These are phyloP conservation scores for Zaprionus capensis DNA, from an alignment of 1,140 invertebrate genomes.

Conservation along the genomic window DNA sequence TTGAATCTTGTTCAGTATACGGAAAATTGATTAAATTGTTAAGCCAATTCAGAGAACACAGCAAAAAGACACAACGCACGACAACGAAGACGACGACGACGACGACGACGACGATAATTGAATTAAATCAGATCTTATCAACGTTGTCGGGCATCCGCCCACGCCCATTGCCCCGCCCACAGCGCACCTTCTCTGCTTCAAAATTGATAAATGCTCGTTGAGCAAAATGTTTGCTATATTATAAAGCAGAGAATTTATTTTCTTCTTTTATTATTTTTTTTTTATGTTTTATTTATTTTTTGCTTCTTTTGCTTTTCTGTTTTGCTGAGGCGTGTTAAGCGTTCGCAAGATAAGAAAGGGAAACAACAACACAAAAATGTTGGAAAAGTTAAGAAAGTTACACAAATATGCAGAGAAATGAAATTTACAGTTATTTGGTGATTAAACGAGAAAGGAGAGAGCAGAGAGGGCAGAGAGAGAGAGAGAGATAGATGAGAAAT, in stretches of 20 bases:
- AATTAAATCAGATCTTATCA: slow-evolving; percentile 12
- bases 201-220: slow-evolving; percentile 7
- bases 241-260: slow-evolving; percentile 2
- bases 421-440: slow-evolving; percentile 1
- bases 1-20: background rate
- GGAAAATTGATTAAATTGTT: slow-evolving; percentile 9
- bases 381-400: background rate
- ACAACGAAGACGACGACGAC: background rate
- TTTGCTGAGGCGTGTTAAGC: background rate
- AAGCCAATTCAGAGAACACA: background rate
- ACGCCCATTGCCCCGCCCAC: background rate
- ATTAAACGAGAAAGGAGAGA: background rate
- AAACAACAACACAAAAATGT: slow-evolving; percentile 1
- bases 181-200: background rate
- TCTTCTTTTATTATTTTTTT: background rate
- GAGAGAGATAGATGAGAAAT: no score
- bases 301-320: background rate
- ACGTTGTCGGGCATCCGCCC: background rate
- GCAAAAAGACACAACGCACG: background rate
- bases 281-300: background rate
- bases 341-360: background rate
- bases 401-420: slow-evolving; percentile 5
- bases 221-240: slow-evolving; percentile 3
- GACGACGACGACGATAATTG: slow-evolving; percentile 1
- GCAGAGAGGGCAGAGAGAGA: no score